phyloP scores from a whole-genome alignment of 1,140 invertebrate genomes.

The Drosophila bocqueti region DNA sequence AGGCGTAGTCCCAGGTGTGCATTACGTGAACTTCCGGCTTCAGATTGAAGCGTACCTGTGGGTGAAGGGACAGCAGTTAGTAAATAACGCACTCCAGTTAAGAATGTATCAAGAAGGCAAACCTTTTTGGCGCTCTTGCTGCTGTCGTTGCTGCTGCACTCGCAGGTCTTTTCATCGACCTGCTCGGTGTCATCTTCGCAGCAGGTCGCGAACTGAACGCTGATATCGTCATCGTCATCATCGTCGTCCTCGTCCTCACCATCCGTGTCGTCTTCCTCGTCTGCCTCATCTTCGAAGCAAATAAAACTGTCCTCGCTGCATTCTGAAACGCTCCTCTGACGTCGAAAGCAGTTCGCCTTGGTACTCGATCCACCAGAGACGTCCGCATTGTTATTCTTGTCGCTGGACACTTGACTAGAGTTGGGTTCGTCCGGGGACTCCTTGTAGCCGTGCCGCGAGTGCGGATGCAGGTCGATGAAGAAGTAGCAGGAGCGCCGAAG shows the following conservation, averaged over 20 bases:
- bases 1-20: constrained; percentile 88
- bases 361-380: not conserved
- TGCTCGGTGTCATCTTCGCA: constrained; percentile 36
- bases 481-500: constrained; percentile 65
- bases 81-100: not conserved
- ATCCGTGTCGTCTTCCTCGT: constrained; percentile 18
- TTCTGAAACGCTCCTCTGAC: constrained; percentile 71
- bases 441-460: constrained; percentile 30
- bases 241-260: constrained; percentile 19
- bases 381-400: constrained; percentile 48
- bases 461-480: constrained; percentile 65
- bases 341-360: constrained; percentile 15
- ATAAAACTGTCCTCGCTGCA: constrained; percentile 78
- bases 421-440: constrained; percentile 42
- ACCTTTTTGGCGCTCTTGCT: constrained; percentile 61
- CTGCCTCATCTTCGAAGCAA: constrained; percentile 67
- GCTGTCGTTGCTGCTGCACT: constrained; percentile 36
- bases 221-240: constrained; percentile 45
- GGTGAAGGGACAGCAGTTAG: constrained; percentile 1
- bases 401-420: constrained; percentile 47
- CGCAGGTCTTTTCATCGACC: constrained; percentile 18
- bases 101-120: not conserved
- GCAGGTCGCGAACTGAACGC: constrained; percentile 29
- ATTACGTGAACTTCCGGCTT: constrained; percentile 87
- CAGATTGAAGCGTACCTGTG: constrained; percentile 88